These are phyloP conservation scores for Carterocephalus palaemon DNA, from an alignment of 2,888 invertebrate species.

Conservation along the genomic window DNA sequence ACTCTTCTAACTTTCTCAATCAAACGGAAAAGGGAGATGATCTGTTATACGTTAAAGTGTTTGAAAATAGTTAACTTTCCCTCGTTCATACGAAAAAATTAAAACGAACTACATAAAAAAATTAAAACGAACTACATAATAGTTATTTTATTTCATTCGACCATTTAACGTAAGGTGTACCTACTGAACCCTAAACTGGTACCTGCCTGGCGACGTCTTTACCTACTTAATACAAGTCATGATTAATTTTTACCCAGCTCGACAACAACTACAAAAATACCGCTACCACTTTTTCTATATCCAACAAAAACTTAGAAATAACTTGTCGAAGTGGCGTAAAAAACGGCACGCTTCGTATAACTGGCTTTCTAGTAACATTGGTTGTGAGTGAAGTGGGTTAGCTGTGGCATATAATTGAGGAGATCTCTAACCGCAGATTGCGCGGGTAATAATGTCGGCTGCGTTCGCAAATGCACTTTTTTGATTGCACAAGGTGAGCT, in stretches of 20 bases:
- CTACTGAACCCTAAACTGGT: too few species aligned
- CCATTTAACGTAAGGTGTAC: too few species aligned
- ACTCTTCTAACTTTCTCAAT: too few species aligned
- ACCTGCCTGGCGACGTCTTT: too few species aligned
- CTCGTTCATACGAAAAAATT: too few species aligned
- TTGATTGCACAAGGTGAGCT: conserved; percentile 5
- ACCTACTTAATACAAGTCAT: too few species aligned
- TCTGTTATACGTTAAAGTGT: too few species aligned
- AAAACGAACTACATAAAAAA: too few species aligned
- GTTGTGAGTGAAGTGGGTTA: conserved; percentile 42
- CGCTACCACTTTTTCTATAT: conserved; percentile 29
- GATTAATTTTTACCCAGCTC: conserved; percentile 15
- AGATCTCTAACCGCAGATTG: conserved; percentile 55
- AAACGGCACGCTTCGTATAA: conserved; percentile 41
- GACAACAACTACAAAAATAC: conserved; percentile 16
- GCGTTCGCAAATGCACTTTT: conserved; percentile 17
- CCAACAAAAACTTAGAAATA: conserved; percentile 35
- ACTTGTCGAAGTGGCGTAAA: conserved; percentile 35
- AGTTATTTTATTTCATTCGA: too few species aligned
- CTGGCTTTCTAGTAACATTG: conserved; percentile 50
- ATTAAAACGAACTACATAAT: too few species aligned
- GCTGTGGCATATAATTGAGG: conserved; percentile 53
- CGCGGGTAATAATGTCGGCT: conserved; percentile 28
- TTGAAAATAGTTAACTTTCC: too few species aligned
- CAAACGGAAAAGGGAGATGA: too few species aligned